Evolutionary conservation across 2,113 vertebrate species (phyloP).

Genomic region (Otocyon megalotis): DNA sequence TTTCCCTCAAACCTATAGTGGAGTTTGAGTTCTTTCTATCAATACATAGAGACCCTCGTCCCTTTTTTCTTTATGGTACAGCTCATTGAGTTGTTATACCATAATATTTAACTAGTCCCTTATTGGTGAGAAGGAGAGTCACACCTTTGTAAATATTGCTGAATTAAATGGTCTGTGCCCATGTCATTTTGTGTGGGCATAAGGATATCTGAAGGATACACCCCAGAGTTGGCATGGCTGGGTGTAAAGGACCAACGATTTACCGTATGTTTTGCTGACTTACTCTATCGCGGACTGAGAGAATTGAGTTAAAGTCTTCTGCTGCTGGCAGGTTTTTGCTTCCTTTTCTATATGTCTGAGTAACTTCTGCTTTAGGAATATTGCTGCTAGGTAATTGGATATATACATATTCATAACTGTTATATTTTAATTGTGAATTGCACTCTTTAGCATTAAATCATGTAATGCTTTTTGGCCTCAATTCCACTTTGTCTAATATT

Average conservation of each 20-base stretch:
- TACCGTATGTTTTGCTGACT: neutral
- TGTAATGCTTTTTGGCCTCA: neutral
- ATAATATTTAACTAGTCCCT: neutral
- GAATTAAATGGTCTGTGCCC: neutral
- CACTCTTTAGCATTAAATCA: neutral
- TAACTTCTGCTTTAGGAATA: conserved; percentile 61
- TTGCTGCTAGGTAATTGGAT: neutral
- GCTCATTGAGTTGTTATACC: neutral
- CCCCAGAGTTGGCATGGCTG: neutral
- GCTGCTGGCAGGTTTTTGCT: neutral
- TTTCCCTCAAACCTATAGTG: neutral
- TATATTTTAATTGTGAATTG: conserved; percentile 27
- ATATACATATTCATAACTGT: conserved; percentile 29
- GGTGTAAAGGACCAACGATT: neutral
- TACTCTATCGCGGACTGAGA: neutral
- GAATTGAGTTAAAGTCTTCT: neutral
- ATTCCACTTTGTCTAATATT: neutral
- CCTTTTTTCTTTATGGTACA: neutral
- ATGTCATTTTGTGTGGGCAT: neutral
- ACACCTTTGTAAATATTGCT: neutral
- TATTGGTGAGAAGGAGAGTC: neutral
- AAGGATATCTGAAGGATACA: neutral
- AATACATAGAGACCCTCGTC: neutral
- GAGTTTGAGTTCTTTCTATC: neutral
- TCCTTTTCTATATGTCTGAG: conserved; percentile 22